Evolutionary conservation across 2,888 invertebrate genomes (phyloP).

Genomic region (Eremobia ochroleuca): DNA sequence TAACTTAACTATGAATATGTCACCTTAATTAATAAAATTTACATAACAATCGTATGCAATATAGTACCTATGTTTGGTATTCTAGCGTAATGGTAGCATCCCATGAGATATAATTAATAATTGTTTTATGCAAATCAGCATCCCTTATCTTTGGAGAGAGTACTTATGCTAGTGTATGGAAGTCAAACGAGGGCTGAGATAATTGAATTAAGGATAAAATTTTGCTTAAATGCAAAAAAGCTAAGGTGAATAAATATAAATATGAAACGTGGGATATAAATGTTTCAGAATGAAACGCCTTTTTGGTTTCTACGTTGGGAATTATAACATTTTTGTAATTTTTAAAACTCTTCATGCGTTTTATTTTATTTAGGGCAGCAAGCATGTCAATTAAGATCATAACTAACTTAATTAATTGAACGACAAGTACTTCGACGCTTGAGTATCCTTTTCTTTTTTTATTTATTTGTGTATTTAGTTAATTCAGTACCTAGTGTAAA

Average conservation of each 20-base stretch:
- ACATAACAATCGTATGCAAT: conserved; percentile 62
- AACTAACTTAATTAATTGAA: neutral
- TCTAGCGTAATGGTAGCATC: conserved; percentile 70
- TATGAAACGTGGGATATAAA: conserved; percentile 20
- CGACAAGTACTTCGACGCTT: neutral
- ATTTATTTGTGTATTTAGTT: neutral
- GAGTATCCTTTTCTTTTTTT: neutral
- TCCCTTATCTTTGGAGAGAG: conserved; percentile 70
- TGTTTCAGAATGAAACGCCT: neutral
- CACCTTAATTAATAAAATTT: conserved; percentile 64
- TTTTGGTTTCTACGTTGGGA: neutral
- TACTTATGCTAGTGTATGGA: conserved; percentile 62
- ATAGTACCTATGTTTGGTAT: conserved; percentile 68
- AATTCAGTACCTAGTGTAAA: neutral
- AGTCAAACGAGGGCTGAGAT: conserved; percentile 60
- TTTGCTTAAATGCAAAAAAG: conserved; percentile 32
- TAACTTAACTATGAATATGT: conserved; percentile 57
- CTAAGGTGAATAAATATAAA: conserved; percentile 36
- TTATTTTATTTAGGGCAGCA: too few relatives aligned
- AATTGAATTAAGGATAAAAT: conserved; percentile 68
- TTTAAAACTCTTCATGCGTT: neutral
- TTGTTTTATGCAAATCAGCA: conserved; percentile 83
- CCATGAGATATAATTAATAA: conserved; percentile 81
- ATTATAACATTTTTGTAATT: neutral
- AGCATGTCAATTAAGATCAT: neutral